Conservation (phyloP, 2,888 invertebrate species). For the Drosophila anomalata region DNA sequence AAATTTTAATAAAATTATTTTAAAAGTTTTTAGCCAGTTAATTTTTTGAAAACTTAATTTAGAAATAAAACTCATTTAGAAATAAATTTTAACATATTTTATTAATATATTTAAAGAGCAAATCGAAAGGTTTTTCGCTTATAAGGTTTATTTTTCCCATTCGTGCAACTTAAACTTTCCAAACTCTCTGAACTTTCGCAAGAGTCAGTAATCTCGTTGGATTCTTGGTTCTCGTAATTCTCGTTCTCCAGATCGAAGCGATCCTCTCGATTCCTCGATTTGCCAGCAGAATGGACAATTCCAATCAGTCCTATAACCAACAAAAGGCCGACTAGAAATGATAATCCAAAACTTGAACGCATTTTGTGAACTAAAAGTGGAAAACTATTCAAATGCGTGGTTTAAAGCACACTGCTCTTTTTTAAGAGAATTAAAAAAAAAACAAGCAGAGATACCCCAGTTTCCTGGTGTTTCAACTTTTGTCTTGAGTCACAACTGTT, state of each 20-base stretch:
- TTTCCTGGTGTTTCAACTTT: constrained; percentile 13
- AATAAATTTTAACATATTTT: background rate
- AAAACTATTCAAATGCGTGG: constrained; percentile 29
- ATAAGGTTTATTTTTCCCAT: background rate
- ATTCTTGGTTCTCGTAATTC: background rate
- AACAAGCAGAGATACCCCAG: constrained; percentile 4
- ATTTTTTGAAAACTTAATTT: background rate
- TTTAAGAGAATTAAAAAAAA: background rate
- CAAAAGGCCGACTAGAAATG: constrained; percentile 1
- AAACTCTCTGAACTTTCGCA: constrained; percentile 23
- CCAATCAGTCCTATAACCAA: background rate
- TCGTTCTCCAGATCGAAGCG: constrained; percentile 19
- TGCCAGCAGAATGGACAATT: background rate
- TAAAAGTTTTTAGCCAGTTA: background rate
- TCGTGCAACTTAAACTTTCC: constrained; percentile 18
- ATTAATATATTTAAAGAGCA: constrained; percentile 15
- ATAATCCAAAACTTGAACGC: constrained; percentile 19
- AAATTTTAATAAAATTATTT: too few relatives aligned
- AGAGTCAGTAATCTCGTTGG: background rate
- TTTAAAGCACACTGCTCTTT: constrained; percentile 8
- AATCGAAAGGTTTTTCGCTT: constrained; percentile 37
- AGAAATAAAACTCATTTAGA: background rate
- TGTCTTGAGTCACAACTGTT: constrained; percentile 52
- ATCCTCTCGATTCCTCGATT: constrained; percentile 24
- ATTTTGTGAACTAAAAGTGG: constrained; percentile 9